Base-by-base conservation (phyloP, 2,113 vertebrate genomes). In the Mormyrus lacerda region DNA sequence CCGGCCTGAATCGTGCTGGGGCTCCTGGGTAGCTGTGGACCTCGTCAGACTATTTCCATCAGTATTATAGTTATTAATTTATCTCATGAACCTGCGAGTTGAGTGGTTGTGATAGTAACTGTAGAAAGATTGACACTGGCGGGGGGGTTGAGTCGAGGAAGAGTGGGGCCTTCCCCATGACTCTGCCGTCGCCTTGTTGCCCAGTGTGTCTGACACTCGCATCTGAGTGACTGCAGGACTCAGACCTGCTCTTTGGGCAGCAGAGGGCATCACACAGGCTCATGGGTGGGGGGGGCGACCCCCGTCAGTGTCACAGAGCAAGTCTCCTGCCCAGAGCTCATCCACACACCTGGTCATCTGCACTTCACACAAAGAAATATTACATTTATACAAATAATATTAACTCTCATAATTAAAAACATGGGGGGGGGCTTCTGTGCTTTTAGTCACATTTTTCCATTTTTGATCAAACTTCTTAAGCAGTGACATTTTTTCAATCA, bases 381-480 rank as follows among this genome's bases (percentile, higher is more conserved):
- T 89, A 91, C 93, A 91, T 93, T 89, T 84, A 89, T 90, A 90
- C 50, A 91, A 89, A 90, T 65, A 45, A 87, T 76, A 53, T 50
- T 44, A 55, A 89, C 50, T 31, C 11, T 86, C 39, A 10, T 10
- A 65, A 51, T 87, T 87, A 89, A 86, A 88, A 73, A 90, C 88
- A 90, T 90, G 90, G 90, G 91, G 90, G 53, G 90, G 90, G 91
- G 89, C 90, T 91, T 91, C 92, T 94, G 92, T 94, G 93, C 92
- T 94, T 94, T 94, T 92, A 94, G 93, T 88, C 91, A 87, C 90
- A 87, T 93, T 93, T 65, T 69, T 10, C n/a, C n/a, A 69, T 93
- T 86, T 93, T 93, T 89, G 87, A 19, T 45, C 87, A 88, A 44
- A 85, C 47, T 53, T 53, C 93, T 91, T 90, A 93, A 94, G 94